Evolutionary conservation across 2,888 invertebrate species (phyloP).

Genomic region (Drosophila phalerata): DNA sequence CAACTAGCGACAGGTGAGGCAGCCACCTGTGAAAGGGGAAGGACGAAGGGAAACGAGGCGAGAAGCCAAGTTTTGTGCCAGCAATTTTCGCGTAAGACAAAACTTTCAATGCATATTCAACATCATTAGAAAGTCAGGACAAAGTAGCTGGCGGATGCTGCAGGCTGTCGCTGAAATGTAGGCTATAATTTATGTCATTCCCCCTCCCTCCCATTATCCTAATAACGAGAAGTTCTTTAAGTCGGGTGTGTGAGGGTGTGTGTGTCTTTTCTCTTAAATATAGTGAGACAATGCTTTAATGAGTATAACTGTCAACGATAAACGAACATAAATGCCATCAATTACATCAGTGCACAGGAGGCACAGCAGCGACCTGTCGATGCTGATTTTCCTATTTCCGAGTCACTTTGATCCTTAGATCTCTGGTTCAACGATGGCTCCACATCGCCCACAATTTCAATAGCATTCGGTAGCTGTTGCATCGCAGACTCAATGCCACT

Average conservation of each 20-base stretch:
- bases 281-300: constrained; percentile 37
- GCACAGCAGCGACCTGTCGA: constrained; percentile 32
- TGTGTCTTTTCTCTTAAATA: constrained; percentile 42
- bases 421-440: constrained; percentile 18
- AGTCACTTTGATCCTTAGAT: constrained; percentile 3
- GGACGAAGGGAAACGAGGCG: neutral
- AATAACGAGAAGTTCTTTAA: neutral
- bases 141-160: constrained; percentile 60
- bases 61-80: constrained; percentile 48
- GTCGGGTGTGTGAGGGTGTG: neutral
- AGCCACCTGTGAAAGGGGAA: neutral
- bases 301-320: constrained; percentile 18
- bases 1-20: constrained; percentile 58
- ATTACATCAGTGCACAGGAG: constrained; percentile 48
- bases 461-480: constrained; percentile 6
- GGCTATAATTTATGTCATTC: constrained; percentile 49
- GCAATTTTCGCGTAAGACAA: constrained; percentile 65
- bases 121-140: constrained; percentile 80
- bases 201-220: neutral
- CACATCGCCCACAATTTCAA: constrained; percentile 36
- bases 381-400: neutral
- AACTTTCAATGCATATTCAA: constrained; percentile 81
- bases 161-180: constrained; percentile 57
- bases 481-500: neutral
- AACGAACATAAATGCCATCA: constrained; percentile 10